Conservation (phyloP, 2,113 vertebrate species). For the Platanista minor region DNA sequence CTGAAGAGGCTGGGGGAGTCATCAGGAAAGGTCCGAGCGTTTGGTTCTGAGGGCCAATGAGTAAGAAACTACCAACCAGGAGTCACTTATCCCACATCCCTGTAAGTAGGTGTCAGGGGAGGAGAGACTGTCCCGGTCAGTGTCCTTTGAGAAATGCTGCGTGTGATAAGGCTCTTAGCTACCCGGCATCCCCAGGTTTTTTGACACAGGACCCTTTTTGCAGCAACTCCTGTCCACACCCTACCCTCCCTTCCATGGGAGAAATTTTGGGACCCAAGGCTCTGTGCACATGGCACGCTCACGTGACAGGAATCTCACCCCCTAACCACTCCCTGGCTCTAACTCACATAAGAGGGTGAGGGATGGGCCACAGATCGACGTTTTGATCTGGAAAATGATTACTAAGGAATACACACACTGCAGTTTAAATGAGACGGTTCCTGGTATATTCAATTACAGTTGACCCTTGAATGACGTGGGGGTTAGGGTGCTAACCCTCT, state of each 20-base stretch:
- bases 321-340: background rate
- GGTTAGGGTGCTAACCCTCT: background rate
- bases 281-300: fast-evolving
- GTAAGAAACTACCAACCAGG: background rate
- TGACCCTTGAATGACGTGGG: background rate
- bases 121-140: background rate
- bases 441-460: background rate
- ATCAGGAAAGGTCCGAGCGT: background rate
- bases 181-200: background rate
- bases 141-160: background rate
- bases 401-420: background rate
- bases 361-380: background rate
- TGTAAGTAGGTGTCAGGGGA: background rate
- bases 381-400: background rate
- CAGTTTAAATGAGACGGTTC: background rate
- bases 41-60: background rate
- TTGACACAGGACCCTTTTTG: background rate
- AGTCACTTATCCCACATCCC: background rate
- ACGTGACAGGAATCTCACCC: background rate
- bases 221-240: background rate
- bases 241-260: background rate
- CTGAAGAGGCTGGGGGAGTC: background rate
- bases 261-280: background rate
- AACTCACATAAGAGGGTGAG: background rate
- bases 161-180: background rate